Percentiles rank a stretch among this genome's conserved stretches.
Conservation (phyloP, 2,113 vertebrate genomes). For the Gasterosteus nipponicus region DNA sequence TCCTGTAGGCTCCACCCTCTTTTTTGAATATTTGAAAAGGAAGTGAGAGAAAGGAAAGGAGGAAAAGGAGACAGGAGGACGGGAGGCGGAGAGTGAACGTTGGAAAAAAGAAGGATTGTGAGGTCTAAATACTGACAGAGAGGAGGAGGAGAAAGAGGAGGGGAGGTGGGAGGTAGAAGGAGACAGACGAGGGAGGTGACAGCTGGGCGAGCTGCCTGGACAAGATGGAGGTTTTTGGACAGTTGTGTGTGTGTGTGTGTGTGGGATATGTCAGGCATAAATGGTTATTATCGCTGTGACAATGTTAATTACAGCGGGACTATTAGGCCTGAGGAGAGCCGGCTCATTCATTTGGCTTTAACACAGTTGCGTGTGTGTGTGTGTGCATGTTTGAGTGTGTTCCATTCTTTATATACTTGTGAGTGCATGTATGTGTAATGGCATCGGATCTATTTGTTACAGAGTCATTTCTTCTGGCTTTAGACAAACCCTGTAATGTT, state of each 20-base stretch:
- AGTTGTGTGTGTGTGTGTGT: constrained; percentile 35
- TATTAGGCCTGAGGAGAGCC: constrained; percentile 72
- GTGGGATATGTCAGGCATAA: constrained; percentile 75
- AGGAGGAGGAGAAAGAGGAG: neutral
- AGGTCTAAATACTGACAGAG: constrained; percentile 43
- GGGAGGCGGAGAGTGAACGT: constrained; percentile 21
- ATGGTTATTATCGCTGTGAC: constrained; percentile 81
- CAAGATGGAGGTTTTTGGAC: constrained; percentile 61
- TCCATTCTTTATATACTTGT: constrained; percentile 7
- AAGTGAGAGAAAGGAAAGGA: constrained; percentile 1
- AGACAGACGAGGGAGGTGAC: constrained; percentile 60
- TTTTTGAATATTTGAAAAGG: neutral
- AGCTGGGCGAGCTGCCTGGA: constrained; percentile 64
- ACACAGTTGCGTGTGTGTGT: constrained; percentile 48
- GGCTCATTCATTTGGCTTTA: constrained; percentile 74
- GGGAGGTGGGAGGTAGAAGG: constrained; percentile 13
- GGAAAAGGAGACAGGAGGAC: neutral
- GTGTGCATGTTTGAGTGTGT: constrained; percentile 41
- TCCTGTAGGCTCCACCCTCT: neutral
- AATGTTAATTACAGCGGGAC: constrained; percentile 81
- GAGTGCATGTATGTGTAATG: constrained; percentile 19
- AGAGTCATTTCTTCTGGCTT: constrained; percentile 58
- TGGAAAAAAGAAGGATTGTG: constrained; percentile 21
- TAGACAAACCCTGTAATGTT: constrained; percentile 54
- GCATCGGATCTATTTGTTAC: constrained; percentile 59